phyloP scores from a whole-genome alignment of 2,113 vertebrate genomes.

The Sander vitreus region DNA sequence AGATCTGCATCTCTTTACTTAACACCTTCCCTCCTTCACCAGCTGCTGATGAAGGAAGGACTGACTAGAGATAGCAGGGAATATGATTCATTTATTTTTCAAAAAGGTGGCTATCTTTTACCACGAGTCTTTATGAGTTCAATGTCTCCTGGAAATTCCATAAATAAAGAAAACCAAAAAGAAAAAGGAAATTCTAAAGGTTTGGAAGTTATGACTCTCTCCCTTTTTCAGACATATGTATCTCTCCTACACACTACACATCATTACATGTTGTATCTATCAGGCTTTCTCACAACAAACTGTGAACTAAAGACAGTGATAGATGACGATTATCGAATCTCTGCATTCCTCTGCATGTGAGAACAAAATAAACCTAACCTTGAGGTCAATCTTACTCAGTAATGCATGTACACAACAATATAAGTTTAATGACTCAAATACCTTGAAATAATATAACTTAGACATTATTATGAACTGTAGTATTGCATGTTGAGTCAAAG shows the following conservation, averaged over 20 bases:
- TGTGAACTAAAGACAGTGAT: not conserved
- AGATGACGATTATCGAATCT: not conserved
- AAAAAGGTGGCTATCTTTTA: conserved; percentile 53
- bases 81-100: conserved; percentile 70
- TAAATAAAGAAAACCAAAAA: conserved; percentile 39
- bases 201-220: conserved; percentile 3
- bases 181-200: conserved; percentile 15
- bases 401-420: not conserved
- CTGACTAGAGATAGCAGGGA: conserved; percentile 41
- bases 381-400: not conserved
- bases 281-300: conserved; percentile 3
- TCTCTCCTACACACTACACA: not conserved
- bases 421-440: not conserved
- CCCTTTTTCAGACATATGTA: not conserved
- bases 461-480: not conserved
- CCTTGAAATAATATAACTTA: not conserved
- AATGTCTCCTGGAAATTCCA: conserved; percentile 49
- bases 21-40: conserved; percentile 64
- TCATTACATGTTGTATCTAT: not conserved
- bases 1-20: conserved; percentile 77
- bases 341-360: conserved; percentile 1
- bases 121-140: conserved; percentile 43
- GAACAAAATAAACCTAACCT: not conserved
- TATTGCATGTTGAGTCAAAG: not conserved
- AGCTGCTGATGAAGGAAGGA: conserved; percentile 55